A percentile compares a stretch with the other conserved stretches of the same genome.
These are phyloP conservation scores for Rafetus swinhoei DNA, from an alignment of 2,113 vertebrate genomes.

Conservation along the genomic window DNA sequence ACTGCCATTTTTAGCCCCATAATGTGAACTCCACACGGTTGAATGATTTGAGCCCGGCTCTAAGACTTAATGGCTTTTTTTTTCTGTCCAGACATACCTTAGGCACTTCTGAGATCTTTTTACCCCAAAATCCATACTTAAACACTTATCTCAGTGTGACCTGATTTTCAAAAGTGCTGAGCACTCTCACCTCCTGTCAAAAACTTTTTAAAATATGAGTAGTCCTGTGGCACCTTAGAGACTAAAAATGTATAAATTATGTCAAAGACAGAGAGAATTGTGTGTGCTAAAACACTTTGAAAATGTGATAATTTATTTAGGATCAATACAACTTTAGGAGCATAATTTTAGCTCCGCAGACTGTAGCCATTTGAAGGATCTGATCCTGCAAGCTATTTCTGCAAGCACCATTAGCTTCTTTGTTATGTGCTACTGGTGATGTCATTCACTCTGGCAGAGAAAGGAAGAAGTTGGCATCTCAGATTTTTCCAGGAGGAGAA, in stretches of 20 bases:
- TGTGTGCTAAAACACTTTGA: background rate
- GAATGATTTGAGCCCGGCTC: background rate
- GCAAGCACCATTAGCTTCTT: background rate
- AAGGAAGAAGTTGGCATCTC: background rate
- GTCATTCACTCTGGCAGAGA: background rate
- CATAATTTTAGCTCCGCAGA: rapidly evolving
- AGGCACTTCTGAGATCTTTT: background rate
- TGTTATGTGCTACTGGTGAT: background rate
- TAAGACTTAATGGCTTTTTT: background rate
- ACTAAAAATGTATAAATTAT: too few relatives aligned
- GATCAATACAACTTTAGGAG: background rate
- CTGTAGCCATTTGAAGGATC: background rate
- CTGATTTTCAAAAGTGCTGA: background rate
- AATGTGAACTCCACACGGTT: too few relatives aligned
- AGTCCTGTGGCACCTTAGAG: too few relatives aligned
- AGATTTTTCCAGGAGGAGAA: background rate
- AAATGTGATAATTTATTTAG: background rate
- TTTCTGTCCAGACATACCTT: background rate
- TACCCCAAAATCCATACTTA: rapidly evolving
- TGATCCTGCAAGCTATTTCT: background rate
- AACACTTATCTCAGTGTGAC: background rate
- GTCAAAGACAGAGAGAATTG: background rate
- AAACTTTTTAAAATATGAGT: too few relatives aligned
- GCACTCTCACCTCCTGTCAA: background rate
- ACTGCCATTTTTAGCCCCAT: background rate